Conservation (phyloP, 2,888 invertebrate species). For the Ormyrus labotus region DNA sequence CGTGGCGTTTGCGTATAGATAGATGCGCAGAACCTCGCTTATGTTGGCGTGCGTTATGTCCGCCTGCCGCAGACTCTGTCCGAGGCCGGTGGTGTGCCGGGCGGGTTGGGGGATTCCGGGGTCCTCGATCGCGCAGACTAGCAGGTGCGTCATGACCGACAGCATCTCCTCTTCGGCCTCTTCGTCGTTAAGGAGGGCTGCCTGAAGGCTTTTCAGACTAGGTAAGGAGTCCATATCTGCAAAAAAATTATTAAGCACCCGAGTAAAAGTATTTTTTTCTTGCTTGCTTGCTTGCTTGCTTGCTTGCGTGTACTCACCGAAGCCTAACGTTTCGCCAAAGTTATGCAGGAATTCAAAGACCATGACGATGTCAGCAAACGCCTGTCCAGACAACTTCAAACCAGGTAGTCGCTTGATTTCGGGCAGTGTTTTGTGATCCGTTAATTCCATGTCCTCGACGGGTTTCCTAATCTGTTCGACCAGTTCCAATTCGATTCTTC, state of each 20-base stretch:
- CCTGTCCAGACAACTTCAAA: constrained; percentile 88
- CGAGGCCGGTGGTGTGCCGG: constrained; percentile 91
- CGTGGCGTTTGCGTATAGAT: constrained; percentile 92
- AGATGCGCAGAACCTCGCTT: constrained; percentile 93
- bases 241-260: constrained; percentile 41
- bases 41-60: constrained; percentile 94
- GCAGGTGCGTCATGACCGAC: constrained; percentile 91
- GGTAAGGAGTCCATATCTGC: constrained; percentile 91
- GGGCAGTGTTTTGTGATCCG: constrained; percentile 85
- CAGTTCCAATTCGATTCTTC: constrained; percentile 81
- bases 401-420: constrained; percentile 87
- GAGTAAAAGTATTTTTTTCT: no score
- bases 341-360: constrained; percentile 98
- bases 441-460: constrained; percentile 92
- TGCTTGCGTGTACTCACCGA: constrained; percentile 81
- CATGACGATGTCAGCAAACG: constrained; percentile 94
- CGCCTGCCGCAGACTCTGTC: constrained; percentile 91
- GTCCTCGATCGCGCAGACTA: constrained; percentile 95
- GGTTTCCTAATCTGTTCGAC: constrained; percentile 88
- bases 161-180: constrained; percentile 90
- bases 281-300: no score
- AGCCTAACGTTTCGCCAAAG: constrained; percentile 95
- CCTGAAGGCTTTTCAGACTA: constrained; percentile 90
- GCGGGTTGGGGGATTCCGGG: constrained; percentile 94
- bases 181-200: constrained; percentile 88